Evolutionary conservation across 2,113 vertebrate species (phyloP), one percentile per base, ranked within the genome.

Genomic region (Heterocephalus glaber): DNA sequence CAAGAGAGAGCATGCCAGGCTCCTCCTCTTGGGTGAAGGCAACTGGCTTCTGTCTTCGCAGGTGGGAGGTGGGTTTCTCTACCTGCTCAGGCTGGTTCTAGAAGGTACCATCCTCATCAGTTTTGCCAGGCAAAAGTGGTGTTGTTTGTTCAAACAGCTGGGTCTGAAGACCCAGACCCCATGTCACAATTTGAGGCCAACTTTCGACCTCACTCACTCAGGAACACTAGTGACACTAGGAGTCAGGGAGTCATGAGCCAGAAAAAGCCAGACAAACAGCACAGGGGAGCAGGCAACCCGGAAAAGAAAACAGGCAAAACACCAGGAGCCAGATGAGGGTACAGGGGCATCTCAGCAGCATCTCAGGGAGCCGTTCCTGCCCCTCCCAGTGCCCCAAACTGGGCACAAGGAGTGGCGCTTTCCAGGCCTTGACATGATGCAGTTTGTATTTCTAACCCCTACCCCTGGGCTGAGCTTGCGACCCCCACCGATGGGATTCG

Each of bases 101-200:
- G 61, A 56, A 86, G 19, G 44, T 35, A 2, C 70, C n/a, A 10
- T 38, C 68, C 74, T 30, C 70, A 38, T 54, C 33, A 65, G 89
- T 22, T 41, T 81, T 86, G 80, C 89, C n/a, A 56, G 68, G 91
- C 80, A 96, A 89, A 96, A 89, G 52, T n/a, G 10, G 33, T 58
- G 22, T 72, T 72, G 41, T 98, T 97, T 92, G 89, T 63, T 96
- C 81, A 90, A 95, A 87, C 1, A 77, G 38, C 86, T 90, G 30
- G 82, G 83, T n/a, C 92, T 81, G 76, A 91, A 96, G 89, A 85
- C 79, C 70, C 66, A 68, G 86, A 28, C 54, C 11, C 93, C 2
- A 3, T 5, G 82, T 89, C 4, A 0, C 20, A 68, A 30, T 70
- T 61, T 90, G 94, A 44, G 60, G 96, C 93, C 97, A 97, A 93